These are phyloP conservation scores for Ceyx melanurus DNA, from an alignment of 2,113 vertebrate genomes.

Conservation along the genomic window DNA sequence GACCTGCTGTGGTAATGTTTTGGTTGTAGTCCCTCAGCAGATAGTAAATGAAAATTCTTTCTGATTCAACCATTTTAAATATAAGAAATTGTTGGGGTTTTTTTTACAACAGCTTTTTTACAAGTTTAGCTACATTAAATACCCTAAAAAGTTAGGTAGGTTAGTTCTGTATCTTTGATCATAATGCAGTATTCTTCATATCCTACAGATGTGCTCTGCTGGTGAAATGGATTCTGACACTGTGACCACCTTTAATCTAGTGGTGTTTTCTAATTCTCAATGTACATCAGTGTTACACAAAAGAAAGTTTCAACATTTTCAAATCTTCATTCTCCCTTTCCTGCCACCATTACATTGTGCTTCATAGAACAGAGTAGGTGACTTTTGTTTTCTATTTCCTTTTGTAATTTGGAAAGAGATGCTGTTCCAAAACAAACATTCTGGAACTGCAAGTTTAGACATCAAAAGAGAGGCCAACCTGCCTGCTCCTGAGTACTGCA, in stretches of 20 bases:
- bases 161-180: not conserved
- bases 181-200: not conserved
- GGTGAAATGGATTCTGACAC: not conserved
- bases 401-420: not conserved
- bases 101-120: not conserved
- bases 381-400: not conserved
- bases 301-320: not conserved
- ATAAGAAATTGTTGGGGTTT: not conserved
- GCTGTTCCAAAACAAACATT: not conserved
- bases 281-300: not conserved
- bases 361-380: not conserved
- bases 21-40: conserved; percentile 14
- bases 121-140: not conserved
- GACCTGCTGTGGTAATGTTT: conserved; percentile 12
- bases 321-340: not conserved
- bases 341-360: not conserved
- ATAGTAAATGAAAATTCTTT: conserved; percentile 13
- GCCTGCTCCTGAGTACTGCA: not conserved
- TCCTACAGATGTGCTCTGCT: not conserved
- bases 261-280: not conserved
- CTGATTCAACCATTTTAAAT: not conserved
- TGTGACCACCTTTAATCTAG: not conserved
- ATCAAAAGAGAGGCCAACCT: not conserved
- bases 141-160: not conserved
- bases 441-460: not conserved